Evolutionary conservation across 2,888 invertebrate genomes (phyloP), one percentile per base, ranked within the genome.

Genomic region (Erynnis tages): DNA sequence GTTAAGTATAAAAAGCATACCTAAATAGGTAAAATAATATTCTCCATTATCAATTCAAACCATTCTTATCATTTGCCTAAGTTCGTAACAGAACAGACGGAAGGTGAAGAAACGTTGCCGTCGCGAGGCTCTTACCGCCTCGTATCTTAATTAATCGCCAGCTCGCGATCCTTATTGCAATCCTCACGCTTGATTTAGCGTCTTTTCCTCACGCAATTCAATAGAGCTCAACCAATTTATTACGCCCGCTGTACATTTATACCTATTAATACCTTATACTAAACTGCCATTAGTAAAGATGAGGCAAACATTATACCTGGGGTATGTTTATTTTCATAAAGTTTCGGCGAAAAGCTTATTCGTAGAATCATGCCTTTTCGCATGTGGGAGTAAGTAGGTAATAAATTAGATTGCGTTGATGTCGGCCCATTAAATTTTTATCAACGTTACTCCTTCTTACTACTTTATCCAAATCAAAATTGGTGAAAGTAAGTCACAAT

Each of bases 91-190:
- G 37, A 52, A 14, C 50, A 50, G 19, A 50, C 43, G 44, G 29
- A 37, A 37, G 44, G 37, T 30, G 13, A 52, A 44, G 57, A 53
- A 69, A 72, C 65, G 71, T 72, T 71, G 69, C 70, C 67, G 67
- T 69, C 50, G 32, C 43, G n/a, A 35, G n/a, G 17, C 43, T 67
- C 67, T 65, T 68, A 68, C 60, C 71, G 71, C 71, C 76, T n/a
- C 59, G 35, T 60, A 79, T 82, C 82, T 82, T 82, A 82, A 82
- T 83, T 82, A 82, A 82, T 81, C 78, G 76, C 61, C 10, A 66
- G 69, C 67, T 70, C 65, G 66, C 71, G 72, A 74, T 73, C 78
- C 82, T 81, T 80, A 82, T 81, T 80, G 78, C 74, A 71, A 71
- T 73, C 72, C 76, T 81, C 76, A 75, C 73, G 77, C 72, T 74